Evolutionary conservation across 2,113 vertebrate genomes (phyloP).

Genomic region (Raja brachyura): DNA sequence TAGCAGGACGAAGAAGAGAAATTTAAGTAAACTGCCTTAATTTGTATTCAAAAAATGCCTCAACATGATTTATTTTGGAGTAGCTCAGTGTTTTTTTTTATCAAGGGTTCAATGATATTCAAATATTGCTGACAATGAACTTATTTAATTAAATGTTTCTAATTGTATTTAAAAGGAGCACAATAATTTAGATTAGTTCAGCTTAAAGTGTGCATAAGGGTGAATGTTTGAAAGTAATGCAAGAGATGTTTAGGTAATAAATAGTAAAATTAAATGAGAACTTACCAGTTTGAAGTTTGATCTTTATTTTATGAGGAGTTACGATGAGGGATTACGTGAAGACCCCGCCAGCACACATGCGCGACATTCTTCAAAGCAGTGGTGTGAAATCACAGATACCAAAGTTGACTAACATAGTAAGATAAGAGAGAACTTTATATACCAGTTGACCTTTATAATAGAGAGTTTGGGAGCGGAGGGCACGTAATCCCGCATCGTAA

Average conservation of each 20-base stretch:
- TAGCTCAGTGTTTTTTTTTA: slow-evolving; percentile 15
- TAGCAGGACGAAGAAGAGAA: slow-evolving; percentile 47
- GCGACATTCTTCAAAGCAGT: no score
- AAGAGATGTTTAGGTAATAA: slow-evolving; percentile 3
- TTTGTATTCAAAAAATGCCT: slow-evolving; percentile 47
- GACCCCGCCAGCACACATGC: no score
- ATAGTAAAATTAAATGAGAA: no score
- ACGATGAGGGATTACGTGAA: no score
- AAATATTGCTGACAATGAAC: slow-evolving; percentile 31
- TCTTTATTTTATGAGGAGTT: no score
- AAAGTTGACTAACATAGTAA: no score
- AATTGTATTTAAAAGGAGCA: slow-evolving; percentile 37
- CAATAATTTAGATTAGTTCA: slow-evolving; percentile 30
- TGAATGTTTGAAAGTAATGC: not conserved
- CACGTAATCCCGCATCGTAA: no score
- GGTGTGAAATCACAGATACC: no score
- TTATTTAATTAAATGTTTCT: slow-evolving; percentile 35
- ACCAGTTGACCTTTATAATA: no score
- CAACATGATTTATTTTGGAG: slow-evolving; percentile 29
- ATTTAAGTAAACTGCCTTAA: slow-evolving; percentile 45
- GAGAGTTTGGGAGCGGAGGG: no score
- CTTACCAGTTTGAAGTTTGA: no score
- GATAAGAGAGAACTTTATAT: no score
- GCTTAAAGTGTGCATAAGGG: slow-evolving; percentile 9
- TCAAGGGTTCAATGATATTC: slow-evolving; percentile 37